Evolutionary conservation across 2,113 vertebrate genomes (phyloP).

Genomic region (Acrocephalus arundinaceus): DNA sequence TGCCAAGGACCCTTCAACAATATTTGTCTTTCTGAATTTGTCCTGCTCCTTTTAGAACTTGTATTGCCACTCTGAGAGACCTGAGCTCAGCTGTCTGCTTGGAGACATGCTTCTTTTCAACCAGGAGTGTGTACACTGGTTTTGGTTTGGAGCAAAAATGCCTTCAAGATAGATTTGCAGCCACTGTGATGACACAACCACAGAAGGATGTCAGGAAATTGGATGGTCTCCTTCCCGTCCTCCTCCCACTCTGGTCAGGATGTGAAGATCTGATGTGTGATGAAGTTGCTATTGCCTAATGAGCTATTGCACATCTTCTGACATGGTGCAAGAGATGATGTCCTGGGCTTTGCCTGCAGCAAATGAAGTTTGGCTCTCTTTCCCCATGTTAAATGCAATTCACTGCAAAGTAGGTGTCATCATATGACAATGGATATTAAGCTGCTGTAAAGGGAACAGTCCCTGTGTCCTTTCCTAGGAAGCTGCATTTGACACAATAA

Average conservation of each 20-base stretch:
- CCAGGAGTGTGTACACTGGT: fast-evolving
- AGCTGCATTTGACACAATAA: background rate
- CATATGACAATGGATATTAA: background rate
- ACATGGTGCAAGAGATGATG: background rate
- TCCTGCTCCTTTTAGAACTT: background rate
- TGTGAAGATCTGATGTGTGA: background rate
- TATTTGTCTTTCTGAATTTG: background rate
- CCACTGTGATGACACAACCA: background rate
- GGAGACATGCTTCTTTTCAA: background rate
- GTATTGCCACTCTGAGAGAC: background rate
- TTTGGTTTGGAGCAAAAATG: background rate
- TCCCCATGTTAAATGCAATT: background rate
- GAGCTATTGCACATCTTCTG: background rate
- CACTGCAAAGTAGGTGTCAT: background rate
- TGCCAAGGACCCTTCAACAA: background rate
- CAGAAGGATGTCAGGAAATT: background rate
- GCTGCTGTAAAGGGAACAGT: background rate
- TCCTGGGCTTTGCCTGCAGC: constrained; percentile 9
- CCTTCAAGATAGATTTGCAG: constrained; percentile 11
- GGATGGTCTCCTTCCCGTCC: background rate
- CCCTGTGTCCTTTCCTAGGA: background rate
- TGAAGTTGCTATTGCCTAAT: constrained; percentile 15
- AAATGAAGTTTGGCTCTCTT: background rate
- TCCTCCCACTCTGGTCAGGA: constrained; percentile 7
- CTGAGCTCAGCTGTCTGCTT: background rate